These are phyloP conservation scores for Triplophysa siluroides DNA, from an alignment of 2,113 vertebrate species.

Conservation along the genomic window DNA sequence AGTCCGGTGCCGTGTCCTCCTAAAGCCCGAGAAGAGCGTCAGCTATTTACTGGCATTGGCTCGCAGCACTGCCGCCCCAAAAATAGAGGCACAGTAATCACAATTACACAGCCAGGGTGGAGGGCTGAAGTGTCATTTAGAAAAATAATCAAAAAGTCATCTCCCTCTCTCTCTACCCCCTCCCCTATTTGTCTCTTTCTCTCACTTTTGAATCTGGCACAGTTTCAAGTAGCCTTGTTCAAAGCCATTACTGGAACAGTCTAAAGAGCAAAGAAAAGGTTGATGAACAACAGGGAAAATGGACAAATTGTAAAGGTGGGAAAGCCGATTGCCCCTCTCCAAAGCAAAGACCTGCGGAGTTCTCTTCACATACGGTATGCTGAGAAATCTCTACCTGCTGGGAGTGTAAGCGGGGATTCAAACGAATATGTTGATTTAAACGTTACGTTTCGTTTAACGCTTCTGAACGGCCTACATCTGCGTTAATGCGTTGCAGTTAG, in stretches of 20 bases:
- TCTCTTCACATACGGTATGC: neutral
- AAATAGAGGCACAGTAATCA: conserved; percentile 65
- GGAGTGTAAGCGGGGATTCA: conserved; percentile 32
- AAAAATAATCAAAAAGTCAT: conserved; percentile 61
- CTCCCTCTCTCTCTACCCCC: conserved; percentile 46
- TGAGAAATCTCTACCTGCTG: conserved; percentile 3
- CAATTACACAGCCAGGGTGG: conserved; percentile 58
- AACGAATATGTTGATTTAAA: conserved; percentile 54
- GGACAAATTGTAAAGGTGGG: conserved; percentile 51
- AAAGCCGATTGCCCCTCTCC: conserved; percentile 47
- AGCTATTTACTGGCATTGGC: conserved; percentile 55
- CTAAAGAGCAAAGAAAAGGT: conserved; percentile 59
- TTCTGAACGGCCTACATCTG: conserved; percentile 43
- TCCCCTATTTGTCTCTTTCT: conserved; percentile 14
- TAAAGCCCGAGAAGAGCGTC: conserved; percentile 45
- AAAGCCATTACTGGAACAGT: conserved; percentile 50
- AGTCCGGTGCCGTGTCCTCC: conserved; percentile 27
- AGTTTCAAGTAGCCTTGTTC: conserved; percentile 54
- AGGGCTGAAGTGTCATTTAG: conserved; percentile 65
- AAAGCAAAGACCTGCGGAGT: conserved; percentile 22
- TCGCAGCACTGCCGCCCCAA: conserved; percentile 45
- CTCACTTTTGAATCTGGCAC: conserved; percentile 44
- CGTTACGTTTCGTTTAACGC: conserved; percentile 53
- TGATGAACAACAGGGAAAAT: conserved; percentile 58
- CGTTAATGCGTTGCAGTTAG: conserved; percentile 54